Base-by-base conservation (phyloP, 2,797 vertebrate genomes). In the Myiotriccus ornatus region DNA sequence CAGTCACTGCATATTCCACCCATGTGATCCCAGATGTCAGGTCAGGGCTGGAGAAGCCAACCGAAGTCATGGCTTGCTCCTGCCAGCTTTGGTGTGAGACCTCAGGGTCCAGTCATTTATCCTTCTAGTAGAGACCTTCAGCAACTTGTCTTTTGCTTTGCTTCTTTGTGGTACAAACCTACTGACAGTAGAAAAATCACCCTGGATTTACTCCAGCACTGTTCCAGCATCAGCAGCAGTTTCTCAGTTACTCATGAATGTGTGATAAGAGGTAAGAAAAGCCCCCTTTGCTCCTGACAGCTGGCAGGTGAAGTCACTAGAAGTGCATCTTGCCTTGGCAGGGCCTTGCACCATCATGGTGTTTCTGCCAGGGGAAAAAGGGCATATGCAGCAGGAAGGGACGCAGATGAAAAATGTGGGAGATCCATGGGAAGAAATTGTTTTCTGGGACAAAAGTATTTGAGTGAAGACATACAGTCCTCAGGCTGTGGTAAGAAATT, bases 1-100 rank as follows among this genome's bases (percentile, higher is more conserved):
- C 15, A 43, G 21, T 34, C 50, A 60, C 4, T 0, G 0, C 1
- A 1, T 49, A 25, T 70, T 87, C 85, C 87, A 80, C 32, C 43
- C 50, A 3, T 20, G 37, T 35, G 62, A 75, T 81, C 32, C 49
- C 65, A 90, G 83, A 30, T 91, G 43, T 19, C 79, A 86, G 62
- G 22, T 86, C 83, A 47, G 30, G 43, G 32, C 10, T 6, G 35
- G 43, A 50, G 65, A 64, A 82, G 30, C 30, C 35, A 24, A 46
- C 46, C 34, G 35, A 71, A 89, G n/a, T 41, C 57, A 55, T 12
- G 4, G 43, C 35, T 90, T 68, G 19, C 9, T 75, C n/a, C 25
- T 30, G 64, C 44, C 37, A 52, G 20, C 47, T 87, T 84, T 57
- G 32, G 17, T 37, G 14, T 39, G 64, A 83, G 39, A 89, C n/a